Conservation (phyloP, 2,797 vertebrate genomes). For the Diglossa cyanea region DNA sequence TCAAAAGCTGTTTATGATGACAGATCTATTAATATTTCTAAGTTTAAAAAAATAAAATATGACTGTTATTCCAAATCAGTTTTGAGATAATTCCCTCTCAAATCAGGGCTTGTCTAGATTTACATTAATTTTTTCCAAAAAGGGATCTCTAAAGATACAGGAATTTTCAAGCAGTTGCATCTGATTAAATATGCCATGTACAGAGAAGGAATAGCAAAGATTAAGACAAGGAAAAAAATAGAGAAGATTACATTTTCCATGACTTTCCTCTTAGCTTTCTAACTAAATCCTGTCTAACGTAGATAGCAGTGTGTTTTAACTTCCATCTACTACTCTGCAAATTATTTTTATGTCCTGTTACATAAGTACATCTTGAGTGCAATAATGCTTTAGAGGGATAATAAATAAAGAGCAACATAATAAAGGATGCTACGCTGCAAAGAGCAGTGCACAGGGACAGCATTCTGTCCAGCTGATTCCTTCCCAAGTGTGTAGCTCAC, state of each 20-base stretch:
- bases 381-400: background rate
- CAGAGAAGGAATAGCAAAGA: background rate
- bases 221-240: background rate
- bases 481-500: background rate
- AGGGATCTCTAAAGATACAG: background rate
- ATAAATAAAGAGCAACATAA: background rate
- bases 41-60: background rate
- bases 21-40: background rate
- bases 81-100: background rate
- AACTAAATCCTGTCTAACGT: background rate
- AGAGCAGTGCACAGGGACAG: background rate
- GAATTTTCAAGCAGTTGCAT: background rate
- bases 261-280: background rate
- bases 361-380: background rate
- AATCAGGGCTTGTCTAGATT: background rate
- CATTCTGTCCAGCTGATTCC: background rate
- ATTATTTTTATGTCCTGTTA: background rate
- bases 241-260: background rate
- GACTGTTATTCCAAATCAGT: background rate
- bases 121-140: background rate
- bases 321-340: background rate
- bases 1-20: background rate
- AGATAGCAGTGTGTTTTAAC: background rate
- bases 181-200: background rate
- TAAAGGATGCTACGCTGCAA: background rate